These are phyloP conservation scores for Ernsta delagoae DNA, from an alignment of 2,888 invertebrate species.

Conservation along the genomic window DNA sequence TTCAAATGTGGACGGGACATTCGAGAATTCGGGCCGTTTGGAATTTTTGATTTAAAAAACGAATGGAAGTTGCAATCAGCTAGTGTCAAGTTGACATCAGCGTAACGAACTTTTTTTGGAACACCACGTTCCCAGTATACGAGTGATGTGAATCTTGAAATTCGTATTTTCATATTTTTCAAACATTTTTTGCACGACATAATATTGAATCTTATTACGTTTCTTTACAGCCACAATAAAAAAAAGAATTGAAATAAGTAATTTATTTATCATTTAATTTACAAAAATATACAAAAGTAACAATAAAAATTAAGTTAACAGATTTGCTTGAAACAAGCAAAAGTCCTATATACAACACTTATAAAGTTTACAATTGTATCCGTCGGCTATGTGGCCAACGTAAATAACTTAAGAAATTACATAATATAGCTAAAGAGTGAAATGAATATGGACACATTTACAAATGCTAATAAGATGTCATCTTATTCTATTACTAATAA, in stretches of 20 bases:
- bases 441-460: background rate
- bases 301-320: conserved; percentile 4
- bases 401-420: conserved; percentile 12
- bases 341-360: conserved; percentile 47
- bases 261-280: background rate
- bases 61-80: background rate
- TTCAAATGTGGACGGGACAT: background rate
- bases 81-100: background rate
- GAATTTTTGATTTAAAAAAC: background rate
- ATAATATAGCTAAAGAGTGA: too few relatives aligned
- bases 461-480: too few relatives aligned
- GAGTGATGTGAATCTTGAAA: background rate
- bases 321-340: conserved; percentile 14
- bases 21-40: background rate
- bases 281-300: conserved; percentile 14
- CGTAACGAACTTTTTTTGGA: background rate
- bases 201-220: too few relatives aligned
- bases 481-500: too few relatives aligned
- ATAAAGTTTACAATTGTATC: conserved; percentile 46
- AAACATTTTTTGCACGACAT: too few relatives aligned
- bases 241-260: too few relatives aligned
- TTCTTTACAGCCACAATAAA: too few relatives aligned
- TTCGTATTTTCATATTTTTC: too few relatives aligned
- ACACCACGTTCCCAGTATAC: background rate
- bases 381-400: background rate